Base-by-base conservation (phyloP, 1,140 invertebrate species). In the Saxidomus purpurata region DNA sequence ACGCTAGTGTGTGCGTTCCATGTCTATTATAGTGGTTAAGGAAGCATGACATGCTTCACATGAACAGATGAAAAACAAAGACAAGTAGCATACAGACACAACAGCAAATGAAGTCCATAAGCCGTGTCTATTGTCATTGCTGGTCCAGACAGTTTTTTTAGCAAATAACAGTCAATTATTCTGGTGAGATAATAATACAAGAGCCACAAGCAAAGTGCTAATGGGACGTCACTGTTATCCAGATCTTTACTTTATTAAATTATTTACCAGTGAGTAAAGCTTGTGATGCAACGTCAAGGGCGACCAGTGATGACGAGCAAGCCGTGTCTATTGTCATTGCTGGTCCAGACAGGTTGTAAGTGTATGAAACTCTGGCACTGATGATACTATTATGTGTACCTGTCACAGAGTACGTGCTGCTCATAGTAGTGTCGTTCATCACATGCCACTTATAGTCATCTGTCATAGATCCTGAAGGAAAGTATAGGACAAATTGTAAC, bases 51-150 rank as follows among this genome's bases (percentile, higher is more conserved):
- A n/a, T n/a, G n/a, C n/a, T n/a, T n/a, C n/a, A n/a, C n/a, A n/a
- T n/a, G n/a, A n/a, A n/a, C 4, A 4, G 4, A 8, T 8, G 15
- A 43, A 43, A 43, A 43, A 43, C 4, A 43, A 43, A 43, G 43
- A 43, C 15, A 43, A 15, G 43, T 8, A n/a, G n/a, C n/a, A n/a
- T n/a, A n/a, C n/a, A n/a, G n/a, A n/a, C n/a, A n/a, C n/a, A n/a
- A n/a, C n/a, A n/a, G n/a, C n/a, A n/a, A n/a, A n/a, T n/a, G n/a
- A n/a, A n/a, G n/a, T n/a, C n/a, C n/a, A n/a, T n/a, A n/a, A 28
- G 94, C 94, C 0, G 94, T 94, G 55, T 94, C 94, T n/a, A 94
- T 63, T 6, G 91, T 87, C 69, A 94, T 81, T 0, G 91, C 85
- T 0, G 94, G 92, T 13, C 94, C 94, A 31, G 81, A 63, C 0